These are phyloP conservation scores for Haliclona indistincta DNA, from an alignment of 37 sponge, comb jelly and placozoan species.

Conservation along the genomic window DNA sequence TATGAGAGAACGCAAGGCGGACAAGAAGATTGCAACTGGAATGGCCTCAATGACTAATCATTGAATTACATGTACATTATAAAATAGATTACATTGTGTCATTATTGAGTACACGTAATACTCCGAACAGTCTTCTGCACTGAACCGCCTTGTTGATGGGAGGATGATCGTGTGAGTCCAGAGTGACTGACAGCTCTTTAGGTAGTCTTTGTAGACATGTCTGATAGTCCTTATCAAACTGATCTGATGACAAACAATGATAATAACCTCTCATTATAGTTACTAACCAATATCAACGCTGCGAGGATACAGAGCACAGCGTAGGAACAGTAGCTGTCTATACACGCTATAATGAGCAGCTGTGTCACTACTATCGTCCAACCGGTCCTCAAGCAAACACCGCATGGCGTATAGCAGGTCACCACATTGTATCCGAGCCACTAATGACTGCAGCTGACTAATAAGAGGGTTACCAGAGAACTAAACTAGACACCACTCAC, in stretches of 20 bases:
- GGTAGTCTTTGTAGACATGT: conserved; percentile 34
- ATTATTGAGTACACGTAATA: conserved; percentile 29
- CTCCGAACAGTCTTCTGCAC: conserved; percentile 54
- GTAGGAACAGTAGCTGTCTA: conserved; percentile 60
- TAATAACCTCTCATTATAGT: background rate
- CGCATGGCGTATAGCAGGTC: conserved; percentile 32
- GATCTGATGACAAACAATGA: conserved; percentile 14
- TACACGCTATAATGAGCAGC: conserved; percentile 31
- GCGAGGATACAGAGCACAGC: conserved; percentile 6
- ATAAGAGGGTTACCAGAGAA: background rate
- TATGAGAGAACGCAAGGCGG: no score
- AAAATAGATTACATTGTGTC: no score
- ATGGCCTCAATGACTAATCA: no score
- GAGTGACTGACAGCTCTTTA: conserved; percentile 4
- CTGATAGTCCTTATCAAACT: conserved; percentile 52
- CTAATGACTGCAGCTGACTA: conserved; percentile 69
- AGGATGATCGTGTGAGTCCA: conserved; percentile 23
- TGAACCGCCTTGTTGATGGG: conserved; percentile 28
- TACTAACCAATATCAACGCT: conserved; percentile 43
- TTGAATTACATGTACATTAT: no score
- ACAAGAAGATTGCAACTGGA: no score
- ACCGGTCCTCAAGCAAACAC: conserved; percentile 45
- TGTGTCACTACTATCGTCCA: background rate
- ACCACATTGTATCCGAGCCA: conserved; percentile 68
- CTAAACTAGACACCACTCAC: background rate